Conservation (phyloP, 2,888 invertebrate genomes). For the Ernsta delagoae region DNA sequence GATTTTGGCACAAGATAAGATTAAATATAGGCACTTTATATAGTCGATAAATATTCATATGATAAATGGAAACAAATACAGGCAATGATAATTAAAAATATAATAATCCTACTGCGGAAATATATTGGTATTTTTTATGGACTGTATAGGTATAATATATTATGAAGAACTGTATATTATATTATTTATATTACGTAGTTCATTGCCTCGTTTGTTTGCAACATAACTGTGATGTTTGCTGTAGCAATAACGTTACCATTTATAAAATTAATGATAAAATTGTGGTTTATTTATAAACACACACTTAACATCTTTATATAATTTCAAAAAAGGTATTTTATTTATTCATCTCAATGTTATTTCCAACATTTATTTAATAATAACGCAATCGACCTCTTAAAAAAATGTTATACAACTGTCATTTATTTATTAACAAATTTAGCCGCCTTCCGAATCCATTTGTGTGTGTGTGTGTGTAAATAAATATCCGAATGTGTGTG, state of each 20-base stretch:
- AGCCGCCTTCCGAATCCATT: no score
- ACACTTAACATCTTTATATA: background rate
- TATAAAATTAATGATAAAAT: background rate
- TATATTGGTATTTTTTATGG: background rate
- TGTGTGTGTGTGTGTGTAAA: background rate
- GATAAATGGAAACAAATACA: slow-evolving; percentile 25
- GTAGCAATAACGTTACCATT: slow-evolving; percentile 14
- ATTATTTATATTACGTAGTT: background rate
- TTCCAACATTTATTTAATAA: no score
- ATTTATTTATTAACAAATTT: background rate
- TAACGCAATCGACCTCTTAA: no score
- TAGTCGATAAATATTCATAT: slow-evolving; percentile 39
- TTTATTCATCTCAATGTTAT: no score
- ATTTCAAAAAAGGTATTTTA: background rate
- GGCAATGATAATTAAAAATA: slow-evolving; percentile 40
- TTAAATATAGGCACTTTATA: slow-evolving; percentile 38
- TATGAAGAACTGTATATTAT: no score
- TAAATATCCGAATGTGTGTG: background rate
- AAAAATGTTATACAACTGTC: no score
- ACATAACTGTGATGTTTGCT: slow-evolving; percentile 1
- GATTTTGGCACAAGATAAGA: slow-evolving; percentile 40
- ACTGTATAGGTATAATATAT: no score
- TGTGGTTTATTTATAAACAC: background rate
- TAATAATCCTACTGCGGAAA: background rate
- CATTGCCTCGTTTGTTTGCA: slow-evolving; percentile 13